A percentile compares a stretch with the other conserved stretches of the same genome.
These are phyloP conservation scores for Ammodramus savannarum DNA, from an alignment of 2,113 vertebrate genomes.

Conservation along the genomic window DNA sequence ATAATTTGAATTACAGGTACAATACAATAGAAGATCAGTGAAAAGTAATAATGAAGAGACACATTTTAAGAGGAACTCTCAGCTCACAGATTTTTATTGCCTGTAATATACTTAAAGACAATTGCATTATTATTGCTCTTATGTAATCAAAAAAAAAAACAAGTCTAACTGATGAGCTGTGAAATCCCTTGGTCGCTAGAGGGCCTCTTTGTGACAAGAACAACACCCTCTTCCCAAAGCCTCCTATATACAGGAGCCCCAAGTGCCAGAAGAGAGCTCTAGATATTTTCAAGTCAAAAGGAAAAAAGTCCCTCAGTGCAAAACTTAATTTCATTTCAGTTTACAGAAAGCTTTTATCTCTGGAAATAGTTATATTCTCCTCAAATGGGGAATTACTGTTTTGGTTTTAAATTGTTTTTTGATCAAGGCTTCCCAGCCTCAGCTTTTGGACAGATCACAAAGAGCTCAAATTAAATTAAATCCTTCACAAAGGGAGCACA, in stretches of 20 bases:
- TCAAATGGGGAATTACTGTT: neutral
- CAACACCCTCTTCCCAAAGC: neutral
- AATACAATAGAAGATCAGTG: neutral
- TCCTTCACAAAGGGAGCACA: neutral
- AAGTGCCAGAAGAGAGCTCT: neutral
- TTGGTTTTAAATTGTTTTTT: neutral
- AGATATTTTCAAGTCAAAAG: neutral
- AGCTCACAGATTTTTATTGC: neutral
- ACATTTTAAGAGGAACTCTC: neutral
- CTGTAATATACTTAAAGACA: neutral
- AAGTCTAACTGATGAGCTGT: neutral
- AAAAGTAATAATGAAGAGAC: neutral
- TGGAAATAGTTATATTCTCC: neutral
- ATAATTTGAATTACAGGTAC: neutral
- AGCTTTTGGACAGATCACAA: neutral
- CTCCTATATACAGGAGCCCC: fast-evolving
- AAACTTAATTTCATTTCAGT: neutral
- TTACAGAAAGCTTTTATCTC: neutral
- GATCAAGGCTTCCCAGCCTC: neutral
- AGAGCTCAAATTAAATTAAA: neutral
- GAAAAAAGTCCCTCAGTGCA: neutral
- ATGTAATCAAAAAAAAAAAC: neutral
- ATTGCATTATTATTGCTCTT: neutral
- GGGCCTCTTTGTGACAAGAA: neutral
- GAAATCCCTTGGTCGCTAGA: neutral